Evolutionary conservation across 2,113 vertebrate species (phyloP), one percentile per base, ranked within the genome.

Genomic region (Mastomys natalensis): DNA sequence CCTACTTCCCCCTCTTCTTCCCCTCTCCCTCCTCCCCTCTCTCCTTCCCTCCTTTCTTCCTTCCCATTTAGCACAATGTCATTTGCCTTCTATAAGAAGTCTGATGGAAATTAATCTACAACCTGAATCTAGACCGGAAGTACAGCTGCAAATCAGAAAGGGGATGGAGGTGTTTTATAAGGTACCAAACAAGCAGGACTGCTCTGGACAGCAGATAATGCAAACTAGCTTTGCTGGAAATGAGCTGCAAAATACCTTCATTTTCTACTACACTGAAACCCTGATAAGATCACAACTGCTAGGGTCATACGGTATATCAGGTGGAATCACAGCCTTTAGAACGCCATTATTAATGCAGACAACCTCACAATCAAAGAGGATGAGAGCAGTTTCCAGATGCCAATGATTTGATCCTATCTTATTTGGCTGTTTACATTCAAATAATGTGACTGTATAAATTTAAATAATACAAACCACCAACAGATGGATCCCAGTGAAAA

Each of bases 401-500:
- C 98, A 98, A 98, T 98, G 98, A 98, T 98, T 98, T 98, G 98
- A 98, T 98, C 98, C 98, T 98, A 98, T 98, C 98, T 98, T 98
- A 98, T 98, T 98, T 98, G 98, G 98, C 98, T 99, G 98, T 99
- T 98, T 98, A 98, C 98, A 99, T 99, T 99, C 98, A 99, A 98
- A 98, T 98, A 99, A 98, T 98, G 97, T 97, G 97, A 97, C 98
- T 93, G 98, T 98, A 98, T 98, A 98, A 98, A 98, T 98, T 98
- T 98, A 98, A 98, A 99, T 98, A 98, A 98, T 98, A 98, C 97
- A 98, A 98, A 97, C 97, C 97, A 98, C 98, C 98, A 98, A 98
- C 98, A 98, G 98, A 98, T 98, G 98, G 98, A 98, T 98, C 97
- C 97, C 58, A 98, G 97, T 96, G 95, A 91, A 98, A 98, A 98